Base-by-base conservation (phyloP, 2,888 invertebrate genomes). In the Andrena chrysosceles region DNA sequence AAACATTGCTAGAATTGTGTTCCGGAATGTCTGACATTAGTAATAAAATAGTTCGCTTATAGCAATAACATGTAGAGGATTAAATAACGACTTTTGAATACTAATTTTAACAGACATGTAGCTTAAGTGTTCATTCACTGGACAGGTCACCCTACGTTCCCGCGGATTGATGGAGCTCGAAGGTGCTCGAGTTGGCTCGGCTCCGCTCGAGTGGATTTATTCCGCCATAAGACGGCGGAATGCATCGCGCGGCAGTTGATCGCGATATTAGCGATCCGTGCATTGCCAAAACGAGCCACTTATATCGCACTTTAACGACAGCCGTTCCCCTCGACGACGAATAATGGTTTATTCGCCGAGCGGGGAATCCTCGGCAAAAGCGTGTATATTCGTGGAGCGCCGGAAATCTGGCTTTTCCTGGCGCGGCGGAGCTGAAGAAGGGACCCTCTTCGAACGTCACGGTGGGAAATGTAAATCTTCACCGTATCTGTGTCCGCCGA, bases 271-370 rank as follows among this genome's bases (percentile, higher is more conserved):
- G 48, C 71, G 54, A 67, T 59, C 68, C 74, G 62, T 16, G 64
- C 48, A 54, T 70, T 70, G 74, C 78, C 66, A 70, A 81, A 78
- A 78, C 72, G 79, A 59, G 62, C 66, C 73, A 74, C 48, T 81
- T 67, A 62, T 54, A 20, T n/a, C 16, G 10, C 8, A 26, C 35
- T 70, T 52, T 78, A 66, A 81, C 74, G 66, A 70, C 74, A 5
- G 10, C 1, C 8, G 42, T 20, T 5, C 29, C 63, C 56, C 29
- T 23, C 62, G 13, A 56, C 31, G n/a, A 20, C 54, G 54, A 78
- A 62, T 71, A 71, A 74, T 63, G 16, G 71, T 10, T 10, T 16
- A 13, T 13, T 59, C 56, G 23, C 20, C 20, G 64, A 42, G 59
- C 56, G 42, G 64, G 59, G 70, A 66, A 59, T 35, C 29, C 16